These are phyloP conservation scores for Danionella cerebrum DNA, from an alignment of 2,113 vertebrate genomes.

Conservation along the genomic window DNA sequence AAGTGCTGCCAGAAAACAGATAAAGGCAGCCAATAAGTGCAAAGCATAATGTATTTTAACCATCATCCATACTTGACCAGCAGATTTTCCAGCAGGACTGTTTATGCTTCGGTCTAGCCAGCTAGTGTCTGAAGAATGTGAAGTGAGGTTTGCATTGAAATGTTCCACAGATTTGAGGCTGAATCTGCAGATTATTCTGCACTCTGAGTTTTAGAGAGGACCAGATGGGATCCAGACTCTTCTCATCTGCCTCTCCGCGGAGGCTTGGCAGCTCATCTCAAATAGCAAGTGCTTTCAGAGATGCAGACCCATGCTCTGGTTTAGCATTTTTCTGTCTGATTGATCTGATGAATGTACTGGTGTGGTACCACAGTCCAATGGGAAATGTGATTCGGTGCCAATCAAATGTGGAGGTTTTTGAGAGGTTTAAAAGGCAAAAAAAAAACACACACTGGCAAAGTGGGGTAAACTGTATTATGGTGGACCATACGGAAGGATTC, in stretches of 20 bases:
- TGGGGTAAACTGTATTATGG: too few species aligned
- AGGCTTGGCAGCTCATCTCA: background rate
- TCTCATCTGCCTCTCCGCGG: background rate
- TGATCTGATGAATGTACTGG: background rate
- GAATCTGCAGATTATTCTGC: background rate
- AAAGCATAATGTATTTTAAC: too few species aligned
- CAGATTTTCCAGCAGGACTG: too few species aligned
- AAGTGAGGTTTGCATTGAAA: background rate
- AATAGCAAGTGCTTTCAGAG: background rate
- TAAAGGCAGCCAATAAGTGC: too few species aligned
- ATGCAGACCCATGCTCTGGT: background rate
- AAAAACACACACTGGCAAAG: too few species aligned
- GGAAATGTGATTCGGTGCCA: background rate
- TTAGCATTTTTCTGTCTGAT: background rate
- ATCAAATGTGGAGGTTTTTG: background rate
- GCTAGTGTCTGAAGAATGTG: background rate
- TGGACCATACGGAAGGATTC: too few species aligned
- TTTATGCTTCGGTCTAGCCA: background rate
- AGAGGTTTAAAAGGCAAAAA: background rate
- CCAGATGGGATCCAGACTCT: slow-evolving; percentile 26
- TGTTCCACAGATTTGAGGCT: background rate
- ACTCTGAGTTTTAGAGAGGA: slow-evolving; percentile 1
- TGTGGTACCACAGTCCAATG: background rate
- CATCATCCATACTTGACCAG: too few species aligned
- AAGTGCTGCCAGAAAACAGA: too few species aligned